phyloP scores from a whole-genome alignment of 1,140 invertebrate genomes.

The Trachymyrmex cornetzi region DNA sequence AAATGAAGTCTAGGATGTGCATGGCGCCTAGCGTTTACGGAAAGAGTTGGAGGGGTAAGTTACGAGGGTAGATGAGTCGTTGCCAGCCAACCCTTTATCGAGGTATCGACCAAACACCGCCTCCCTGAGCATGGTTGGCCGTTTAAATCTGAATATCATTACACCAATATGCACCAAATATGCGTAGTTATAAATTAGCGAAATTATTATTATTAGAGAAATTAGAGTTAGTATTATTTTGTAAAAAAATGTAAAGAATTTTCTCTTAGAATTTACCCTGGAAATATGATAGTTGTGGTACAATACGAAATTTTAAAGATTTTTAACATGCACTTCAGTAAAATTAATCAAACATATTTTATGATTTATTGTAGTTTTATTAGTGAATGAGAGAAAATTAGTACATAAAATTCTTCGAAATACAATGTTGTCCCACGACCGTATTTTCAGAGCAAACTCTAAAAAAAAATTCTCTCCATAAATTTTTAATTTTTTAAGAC shows the following conservation, averaged over 20 bases:
- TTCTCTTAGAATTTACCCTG: no score
- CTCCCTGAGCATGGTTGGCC: slow-evolving; percentile 59
- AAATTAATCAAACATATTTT: no score
- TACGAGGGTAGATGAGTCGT: slow-evolving; percentile 72
- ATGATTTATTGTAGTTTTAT: no score
- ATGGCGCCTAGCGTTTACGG: slow-evolving; percentile 42
- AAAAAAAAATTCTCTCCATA: no score
- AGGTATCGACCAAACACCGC: slow-evolving; percentile 81
- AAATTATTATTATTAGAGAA: slow-evolving; percentile 8
- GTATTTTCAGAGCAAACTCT: no score
- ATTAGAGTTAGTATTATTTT: slow-evolving; percentile 28
- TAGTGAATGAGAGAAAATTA: no score
- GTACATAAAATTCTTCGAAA: no score
- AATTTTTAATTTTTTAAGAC: background rate
- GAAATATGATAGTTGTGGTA: no score
- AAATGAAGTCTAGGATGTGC: background rate
- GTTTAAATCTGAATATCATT: slow-evolving; percentile 73
- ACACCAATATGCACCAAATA: background rate
- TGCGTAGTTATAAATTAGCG: slow-evolving; percentile 38
- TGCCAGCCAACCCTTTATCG: slow-evolving; percentile 76
- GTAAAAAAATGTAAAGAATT: background rate
- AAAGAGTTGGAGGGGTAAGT: slow-evolving; percentile 71
- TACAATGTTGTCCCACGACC: no score
- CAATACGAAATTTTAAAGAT: no score
- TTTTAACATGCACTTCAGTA: no score